A percentile compares a stretch with the other conserved stretches of the same genome.
These are phyloP conservation scores for Aramus guarauna DNA, from an alignment of 2,113 vertebrate genomes.

Conservation along the genomic window DNA sequence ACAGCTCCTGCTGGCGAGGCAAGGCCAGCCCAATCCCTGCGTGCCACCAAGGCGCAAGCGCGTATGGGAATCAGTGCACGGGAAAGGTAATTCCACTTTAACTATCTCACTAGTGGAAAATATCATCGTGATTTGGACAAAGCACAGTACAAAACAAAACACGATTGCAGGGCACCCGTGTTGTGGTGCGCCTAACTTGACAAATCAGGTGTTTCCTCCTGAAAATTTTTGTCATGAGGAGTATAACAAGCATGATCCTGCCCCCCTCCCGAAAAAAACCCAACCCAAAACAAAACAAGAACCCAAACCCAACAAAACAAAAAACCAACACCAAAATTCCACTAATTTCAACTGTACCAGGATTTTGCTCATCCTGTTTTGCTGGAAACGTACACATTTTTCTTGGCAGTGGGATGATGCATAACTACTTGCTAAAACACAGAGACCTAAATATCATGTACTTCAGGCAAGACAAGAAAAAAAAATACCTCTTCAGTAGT, in stretches of 20 bases:
- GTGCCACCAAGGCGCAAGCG: fast-evolving
- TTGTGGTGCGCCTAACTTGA: not conserved
- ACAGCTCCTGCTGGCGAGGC: not conserved
- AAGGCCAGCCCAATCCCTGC: too few species aligned
- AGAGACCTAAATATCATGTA: not conserved
- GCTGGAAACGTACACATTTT: not conserved
- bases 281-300: too few species aligned
- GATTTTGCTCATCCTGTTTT: not conserved
- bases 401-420: not conserved
- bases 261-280: not conserved
- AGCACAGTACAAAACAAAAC: not conserved
- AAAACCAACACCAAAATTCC: not conserved
- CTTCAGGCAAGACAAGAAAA: not conserved
- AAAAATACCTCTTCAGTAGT: not conserved
- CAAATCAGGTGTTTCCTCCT: not conserved
- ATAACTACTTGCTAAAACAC: not conserved
- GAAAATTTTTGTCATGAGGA: not conserved
- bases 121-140: fast-evolving
- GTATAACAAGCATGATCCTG: not conserved
- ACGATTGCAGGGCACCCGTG: not conserved
- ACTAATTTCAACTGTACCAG: not conserved
- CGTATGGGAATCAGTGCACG: fast-evolving
- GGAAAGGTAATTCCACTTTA: not conserved
- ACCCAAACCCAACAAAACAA: too few species aligned
- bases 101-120: not conserved